Evolutionary conservation across 2,113 vertebrate species (phyloP).

Genomic region (Phalacrocorax pelagicus): DNA sequence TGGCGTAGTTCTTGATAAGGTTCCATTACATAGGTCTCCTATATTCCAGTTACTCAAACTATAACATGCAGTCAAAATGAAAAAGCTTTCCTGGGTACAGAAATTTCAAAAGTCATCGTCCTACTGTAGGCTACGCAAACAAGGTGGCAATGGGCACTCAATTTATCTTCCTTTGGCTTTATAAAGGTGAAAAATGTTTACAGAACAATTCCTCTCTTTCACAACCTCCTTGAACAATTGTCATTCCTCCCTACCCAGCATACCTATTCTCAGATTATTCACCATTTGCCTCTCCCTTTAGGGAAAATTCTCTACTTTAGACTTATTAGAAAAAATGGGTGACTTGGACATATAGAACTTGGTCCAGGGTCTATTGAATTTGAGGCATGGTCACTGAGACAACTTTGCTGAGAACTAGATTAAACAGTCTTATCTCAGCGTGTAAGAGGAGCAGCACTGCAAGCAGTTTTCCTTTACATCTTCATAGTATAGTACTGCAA

Average conservation of each 20-base stretch:
- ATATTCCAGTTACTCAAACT: background rate
- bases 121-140: background rate
- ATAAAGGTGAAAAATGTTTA: background rate
- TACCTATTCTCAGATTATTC: background rate
- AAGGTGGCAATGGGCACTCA: background rate
- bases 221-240: background rate
- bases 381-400: background rate
- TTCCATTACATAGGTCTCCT: background rate
- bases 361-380: background rate
- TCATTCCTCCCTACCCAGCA: background rate
- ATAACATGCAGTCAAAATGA: background rate
- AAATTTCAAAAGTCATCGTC: background rate
- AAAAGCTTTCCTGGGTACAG: background rate
- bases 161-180: background rate
- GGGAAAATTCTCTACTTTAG: background rate
- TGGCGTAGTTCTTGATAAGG: background rate
- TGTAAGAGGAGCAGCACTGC: background rate
- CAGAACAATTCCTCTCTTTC: background rate
- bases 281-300: background rate
- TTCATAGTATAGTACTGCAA: background rate
- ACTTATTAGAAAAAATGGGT: background rate
- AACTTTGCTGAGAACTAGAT: background rate
- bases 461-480: background rate
- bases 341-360: background rate
- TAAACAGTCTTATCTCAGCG: background rate